Conservation (phyloP, 2,113 vertebrate species). For the Salminus brasiliensis region DNA sequence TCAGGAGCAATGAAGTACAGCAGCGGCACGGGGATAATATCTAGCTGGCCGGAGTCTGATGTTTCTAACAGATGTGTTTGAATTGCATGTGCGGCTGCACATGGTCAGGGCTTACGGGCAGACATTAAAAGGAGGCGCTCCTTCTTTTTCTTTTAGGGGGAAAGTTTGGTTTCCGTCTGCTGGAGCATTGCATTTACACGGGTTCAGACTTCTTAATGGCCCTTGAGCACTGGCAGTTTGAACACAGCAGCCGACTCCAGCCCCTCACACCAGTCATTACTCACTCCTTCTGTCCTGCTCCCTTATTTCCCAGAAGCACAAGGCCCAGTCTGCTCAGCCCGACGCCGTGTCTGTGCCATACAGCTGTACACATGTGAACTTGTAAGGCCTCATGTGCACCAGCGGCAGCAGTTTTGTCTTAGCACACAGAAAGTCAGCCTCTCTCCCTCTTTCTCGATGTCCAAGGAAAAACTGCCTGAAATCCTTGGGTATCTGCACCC, state of each 20-base stretch:
- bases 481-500: not conserved
- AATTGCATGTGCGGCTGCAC: constrained; percentile 33
- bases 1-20: not conserved
- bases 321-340: constrained; percentile 19
- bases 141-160: not conserved
- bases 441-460: not conserved
- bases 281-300: constrained; percentile 2
- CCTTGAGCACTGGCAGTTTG: constrained; percentile 38
- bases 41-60: constrained; percentile 35
- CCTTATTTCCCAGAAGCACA: constrained; percentile 36
- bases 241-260: not conserved
- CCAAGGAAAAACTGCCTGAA: not conserved
- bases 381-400: constrained; percentile 12
- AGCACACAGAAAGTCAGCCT: not conserved
- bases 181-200: constrained; percentile 14
- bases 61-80: constrained; percentile 45
- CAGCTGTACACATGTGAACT: constrained; percentile 18
- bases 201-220: constrained; percentile 32
- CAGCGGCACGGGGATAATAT: constrained; percentile 1
- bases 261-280: constrained; percentile 27
- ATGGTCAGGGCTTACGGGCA: constrained; percentile 47
- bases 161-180: constrained; percentile 44
- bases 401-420: not conserved
- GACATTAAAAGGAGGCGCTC: constrained; percentile 19
- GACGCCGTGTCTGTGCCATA: constrained; percentile 19